Percentiles rank a stretch among this genome's conserved stretches.
Conservation (phyloP, 2,113 vertebrate genomes). For the Sphyrna mokarran region DNA sequence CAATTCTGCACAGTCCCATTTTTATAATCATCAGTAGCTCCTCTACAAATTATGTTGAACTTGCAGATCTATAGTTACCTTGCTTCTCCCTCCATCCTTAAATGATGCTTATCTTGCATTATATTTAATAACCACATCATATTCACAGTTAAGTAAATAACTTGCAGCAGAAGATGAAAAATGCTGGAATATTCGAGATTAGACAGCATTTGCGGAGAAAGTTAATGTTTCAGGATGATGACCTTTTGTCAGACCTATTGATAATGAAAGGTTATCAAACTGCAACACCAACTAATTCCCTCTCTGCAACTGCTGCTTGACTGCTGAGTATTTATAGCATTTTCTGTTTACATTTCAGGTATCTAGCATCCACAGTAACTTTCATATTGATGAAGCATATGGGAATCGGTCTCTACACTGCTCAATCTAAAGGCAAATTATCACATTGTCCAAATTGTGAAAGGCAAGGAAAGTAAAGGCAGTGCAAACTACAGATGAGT, state of each 20-base stretch:
- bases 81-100: not conserved
- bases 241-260: not conserved
- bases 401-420: too few relatives aligned
- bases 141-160: not conserved
- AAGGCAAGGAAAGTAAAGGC: not conserved
- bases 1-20: not conserved
- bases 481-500: not conserved
- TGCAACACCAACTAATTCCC: not conserved
- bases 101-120: not conserved
- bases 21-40: not conserved
- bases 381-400: not conserved
- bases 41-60: not conserved
- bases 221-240: not conserved
- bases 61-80: not conserved
- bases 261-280: not conserved
- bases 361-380: not conserved
- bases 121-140: not conserved
- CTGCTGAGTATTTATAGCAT: not conserved
- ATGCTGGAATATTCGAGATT: not conserved
- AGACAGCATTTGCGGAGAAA: not conserved
- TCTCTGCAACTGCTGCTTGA: not conserved
- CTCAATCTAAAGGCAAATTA: not conserved
- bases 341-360: too few relatives aligned
- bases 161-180: not conserved
- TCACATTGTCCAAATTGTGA: not conserved